A percentile compares a stretch with the other conserved stretches of the same genome.
These are phyloP conservation scores for Zaprionus ornatus DNA, from an alignment of 1,140 invertebrate species.

Conservation along the genomic window DNA sequence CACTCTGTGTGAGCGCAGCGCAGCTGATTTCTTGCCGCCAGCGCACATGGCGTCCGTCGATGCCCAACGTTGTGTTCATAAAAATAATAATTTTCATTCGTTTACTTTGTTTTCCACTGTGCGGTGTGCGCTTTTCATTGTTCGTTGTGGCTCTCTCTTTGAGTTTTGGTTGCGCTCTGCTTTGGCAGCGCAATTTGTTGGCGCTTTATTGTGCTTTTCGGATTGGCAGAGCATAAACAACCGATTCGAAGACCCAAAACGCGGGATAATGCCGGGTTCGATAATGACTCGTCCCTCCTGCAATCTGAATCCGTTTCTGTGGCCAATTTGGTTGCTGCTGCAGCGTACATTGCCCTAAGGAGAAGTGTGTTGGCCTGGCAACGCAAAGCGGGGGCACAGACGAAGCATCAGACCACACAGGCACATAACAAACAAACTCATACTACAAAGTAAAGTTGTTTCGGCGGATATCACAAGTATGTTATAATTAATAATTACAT, in stretches of 20 bases:
- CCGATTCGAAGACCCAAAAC: constrained; percentile 13
- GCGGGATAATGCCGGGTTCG: constrained; percentile 55
- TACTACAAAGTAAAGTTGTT: background rate
- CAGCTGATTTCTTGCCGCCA: constrained; percentile 65
- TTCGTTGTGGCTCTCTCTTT: constrained; percentile 1
- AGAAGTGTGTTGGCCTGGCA: constrained; percentile 52
- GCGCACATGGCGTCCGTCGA: constrained; percentile 49
- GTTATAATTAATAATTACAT: constrained; percentile 25
- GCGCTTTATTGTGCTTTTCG: constrained; percentile 56
- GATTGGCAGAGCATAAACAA: constrained; percentile 60
- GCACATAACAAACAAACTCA: background rate
- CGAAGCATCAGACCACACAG: background rate
- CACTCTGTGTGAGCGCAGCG: constrained; percentile 37
- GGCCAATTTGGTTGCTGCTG: constrained; percentile 2
- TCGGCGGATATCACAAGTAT: constrained; percentile 36
- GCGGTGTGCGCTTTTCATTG: constrained; percentile 33
- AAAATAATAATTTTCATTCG: constrained; percentile 71
- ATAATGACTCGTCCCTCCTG: constrained; percentile 14
- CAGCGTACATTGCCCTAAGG: constrained; percentile 39
- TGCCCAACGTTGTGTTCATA: constrained; percentile 15
- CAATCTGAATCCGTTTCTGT: background rate
- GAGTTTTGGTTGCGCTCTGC: background rate
- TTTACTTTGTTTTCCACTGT: constrained; percentile 55
- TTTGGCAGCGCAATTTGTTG: constrained; percentile 12
- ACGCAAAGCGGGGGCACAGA: background rate